phyloP scores from a whole-genome alignment of 2,797 vertebrate genomes.

The Squalus acanthias region DNA sequence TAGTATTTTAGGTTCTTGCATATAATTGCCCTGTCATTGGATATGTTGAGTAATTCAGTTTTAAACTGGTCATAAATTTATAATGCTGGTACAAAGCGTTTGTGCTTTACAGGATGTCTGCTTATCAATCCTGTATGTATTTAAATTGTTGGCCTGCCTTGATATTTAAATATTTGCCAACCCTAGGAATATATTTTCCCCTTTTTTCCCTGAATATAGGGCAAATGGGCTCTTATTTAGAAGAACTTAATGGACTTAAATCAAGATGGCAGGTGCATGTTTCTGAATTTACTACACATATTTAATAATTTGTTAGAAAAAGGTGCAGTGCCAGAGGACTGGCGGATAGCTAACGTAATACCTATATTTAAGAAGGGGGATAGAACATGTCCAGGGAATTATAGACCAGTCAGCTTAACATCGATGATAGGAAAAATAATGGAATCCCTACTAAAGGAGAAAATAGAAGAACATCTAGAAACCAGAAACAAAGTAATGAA shows the following conservation, averaged over 20 bases:
- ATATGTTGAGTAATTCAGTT: background rate
- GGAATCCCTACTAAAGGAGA: too few relatives aligned
- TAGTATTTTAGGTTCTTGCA: background rate
- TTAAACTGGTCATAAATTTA: background rate
- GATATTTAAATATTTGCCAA: constrained; percentile 42
- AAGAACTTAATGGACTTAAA: background rate
- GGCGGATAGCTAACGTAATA: too few relatives aligned
- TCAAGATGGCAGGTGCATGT: background rate
- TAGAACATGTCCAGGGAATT: too few relatives aligned
- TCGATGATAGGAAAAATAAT: too few relatives aligned
- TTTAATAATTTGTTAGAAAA: too few relatives aligned
- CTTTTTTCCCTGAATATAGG: background rate
- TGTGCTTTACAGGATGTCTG: background rate
- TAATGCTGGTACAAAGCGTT: background rate
- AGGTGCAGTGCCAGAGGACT: too few relatives aligned
- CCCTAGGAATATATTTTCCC: constrained; percentile 30
- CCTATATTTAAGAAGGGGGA: too few relatives aligned
- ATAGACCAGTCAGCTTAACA: too few relatives aligned
- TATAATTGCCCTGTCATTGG: background rate
- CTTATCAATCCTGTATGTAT: background rate
- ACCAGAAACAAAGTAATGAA: too few relatives aligned
- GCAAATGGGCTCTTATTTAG: background rate
- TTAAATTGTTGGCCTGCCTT: background rate
- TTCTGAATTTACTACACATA: background rate
- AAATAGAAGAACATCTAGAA: too few relatives aligned